Evolutionary conservation across 1,140 invertebrate genomes (phyloP).

Genomic region (Drosophila guanche): DNA sequence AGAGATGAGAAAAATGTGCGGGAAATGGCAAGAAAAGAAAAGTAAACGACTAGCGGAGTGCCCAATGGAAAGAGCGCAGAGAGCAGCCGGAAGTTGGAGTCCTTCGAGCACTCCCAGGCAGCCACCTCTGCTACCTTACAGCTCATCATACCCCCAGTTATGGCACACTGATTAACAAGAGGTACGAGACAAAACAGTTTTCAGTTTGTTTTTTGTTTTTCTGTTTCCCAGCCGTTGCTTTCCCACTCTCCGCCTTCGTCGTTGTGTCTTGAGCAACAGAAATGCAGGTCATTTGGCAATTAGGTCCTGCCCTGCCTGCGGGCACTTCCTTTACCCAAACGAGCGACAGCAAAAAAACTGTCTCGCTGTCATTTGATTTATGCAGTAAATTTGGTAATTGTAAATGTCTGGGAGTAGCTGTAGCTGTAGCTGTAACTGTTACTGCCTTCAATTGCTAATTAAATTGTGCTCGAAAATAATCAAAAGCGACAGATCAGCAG

Average conservation of each 20-base stretch:
- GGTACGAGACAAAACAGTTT: slow-evolving; percentile 40
- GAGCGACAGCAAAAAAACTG: background rate
- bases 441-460: slow-evolving; percentile 55
- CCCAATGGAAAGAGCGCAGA: slow-evolving; percentile 1
- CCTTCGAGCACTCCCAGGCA: no score
- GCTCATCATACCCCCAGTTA: slow-evolving; percentile 17
- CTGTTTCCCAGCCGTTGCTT: slow-evolving; percentile 22
- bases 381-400: slow-evolving; percentile 34
- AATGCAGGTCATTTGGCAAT: slow-evolving; percentile 71
- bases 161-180: slow-evolving; percentile 34
- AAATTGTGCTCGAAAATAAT: slow-evolving; percentile 55
- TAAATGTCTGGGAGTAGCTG: background rate
- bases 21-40: background rate
- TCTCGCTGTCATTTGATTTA: slow-evolving; percentile 44
- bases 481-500: slow-evolving; percentile 46
- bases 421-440: background rate
- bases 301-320: slow-evolving; percentile 39
- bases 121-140: no score
- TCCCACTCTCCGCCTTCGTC: slow-evolving; percentile 13
- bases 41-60: slow-evolving; percentile 5
- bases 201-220: slow-evolving; percentile 38
- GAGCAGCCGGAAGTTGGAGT: no score
- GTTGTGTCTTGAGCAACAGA: slow-evolving; percentile 55
- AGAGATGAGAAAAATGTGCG: slow-evolving; percentile 50
- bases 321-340: slow-evolving; percentile 31